Base-by-base conservation (phyloP, 2,113 vertebrate genomes). In the Trogon surrucura region DNA sequence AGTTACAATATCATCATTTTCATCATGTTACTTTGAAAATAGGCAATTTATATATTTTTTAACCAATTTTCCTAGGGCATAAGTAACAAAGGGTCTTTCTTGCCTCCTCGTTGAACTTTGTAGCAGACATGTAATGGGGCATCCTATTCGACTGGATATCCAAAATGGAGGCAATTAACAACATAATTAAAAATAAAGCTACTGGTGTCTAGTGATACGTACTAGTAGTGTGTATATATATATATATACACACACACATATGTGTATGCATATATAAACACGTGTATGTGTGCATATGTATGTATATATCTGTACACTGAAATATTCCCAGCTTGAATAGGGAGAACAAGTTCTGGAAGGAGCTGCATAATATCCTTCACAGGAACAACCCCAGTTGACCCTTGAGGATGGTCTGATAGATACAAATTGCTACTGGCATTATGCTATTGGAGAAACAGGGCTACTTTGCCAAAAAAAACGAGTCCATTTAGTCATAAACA, bases 401-500 rank as follows among this genome's bases (percentile, higher is more conserved):
- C 65, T 75, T 9, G 3, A 79, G 85, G 93, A 91, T 53, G 65
- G 65, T 50, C 65, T 79, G 64, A 73, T 81, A 88, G 80, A 88
- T 78, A 84, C 10, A 69, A 93, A 69, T 86, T 94, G 61, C 22
- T 61, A 19, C n/a, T 61, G 56, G 67, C 69, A 78, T 74, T 64
- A 29, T 71, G 77, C 41, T 84, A 10, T 38, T 69, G 80, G 72
- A 86, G 74, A 84, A 94, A 79, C 12, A 75, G 41, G 48, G n/a
- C 20, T 81, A 57, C 77, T 88, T 85, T 91, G 88, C 90, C 85
- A 91, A 81, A 94, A 94, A 41, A 95, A 79, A 41, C 25, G 16
- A 83, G 88, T 78, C 53, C 30, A 69, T 94, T 87, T 87, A 79
- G 77, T 72, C 73, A 79, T 64, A 91, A 89, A 87, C 11, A 19